Evolutionary conservation across 2,888 invertebrate species (phyloP), one percentile per base, ranked within the genome.

Genomic region (Drosophila buzzatii): DNA sequence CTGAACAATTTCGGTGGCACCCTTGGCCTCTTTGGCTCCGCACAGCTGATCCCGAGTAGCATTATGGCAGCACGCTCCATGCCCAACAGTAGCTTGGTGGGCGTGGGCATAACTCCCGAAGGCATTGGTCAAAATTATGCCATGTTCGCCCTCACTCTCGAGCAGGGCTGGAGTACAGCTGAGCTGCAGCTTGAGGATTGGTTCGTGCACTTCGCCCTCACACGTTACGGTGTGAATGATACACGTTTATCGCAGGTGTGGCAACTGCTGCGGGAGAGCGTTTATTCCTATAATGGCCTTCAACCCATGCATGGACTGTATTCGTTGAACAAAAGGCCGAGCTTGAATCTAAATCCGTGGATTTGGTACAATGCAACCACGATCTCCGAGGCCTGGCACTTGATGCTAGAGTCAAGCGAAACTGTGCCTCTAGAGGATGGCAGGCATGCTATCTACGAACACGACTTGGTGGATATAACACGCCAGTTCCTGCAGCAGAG

Each of bases 1-100:
- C 93, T 99, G 53, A 99, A 99, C 90, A 98, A 99, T 92, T 99
- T 98, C 91, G 99, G 99, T 1, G 99, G 99, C 0, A 98, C 97
- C 0, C 93, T 97, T 52, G 98, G 98, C n/a, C 95, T 99, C 95
- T 97, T 97, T 90, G 99, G 99, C 6, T 96, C 96, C 2, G 94
- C 96, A 47, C 94, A 95, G 41, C 94, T 95, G n/a, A 95, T 99
- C 9, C 96, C 96, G 85, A 93, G 68, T 1, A 73, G 85, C 62
- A 91, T 92, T 56, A 59, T 73, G 0, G 44, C 65, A 1, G 91
- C 92, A 1, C 94, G 96, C 79, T 91, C 91, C 4, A 94, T 94
- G 82, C 82, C 90, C n/a, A 95, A 95, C 76, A 96, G 95, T 81
- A 96, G 97, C 0, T 96, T 99, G 96, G 94, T 98, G 41, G 99